These are phyloP conservation scores for Dioctria linearis DNA, from an alignment of 2,888 invertebrate species.

Conservation along the genomic window DNA sequence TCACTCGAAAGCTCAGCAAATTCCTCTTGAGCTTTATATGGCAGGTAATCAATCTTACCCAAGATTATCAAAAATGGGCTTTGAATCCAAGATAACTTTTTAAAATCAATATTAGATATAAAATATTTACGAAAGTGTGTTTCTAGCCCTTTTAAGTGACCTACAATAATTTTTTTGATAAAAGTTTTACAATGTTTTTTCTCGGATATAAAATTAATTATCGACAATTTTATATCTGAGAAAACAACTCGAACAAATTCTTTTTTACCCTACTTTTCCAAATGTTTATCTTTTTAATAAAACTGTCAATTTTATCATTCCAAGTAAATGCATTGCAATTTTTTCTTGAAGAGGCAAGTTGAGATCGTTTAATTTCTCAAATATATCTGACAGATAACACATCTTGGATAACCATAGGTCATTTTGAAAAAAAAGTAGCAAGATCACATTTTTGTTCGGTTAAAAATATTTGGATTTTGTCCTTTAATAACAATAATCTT, in stretches of 20 bases:
- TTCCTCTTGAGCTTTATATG: slow-evolving; percentile 10
- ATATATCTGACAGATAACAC: no score
- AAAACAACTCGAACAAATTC: slow-evolving; percentile 31
- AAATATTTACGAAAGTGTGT: slow-evolving; percentile 25
- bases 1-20: slow-evolving; percentile 26
- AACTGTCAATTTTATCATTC: slow-evolving; percentile 35
- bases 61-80: slow-evolving; percentile 11
- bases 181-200: no score
- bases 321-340: slow-evolving; percentile 26
- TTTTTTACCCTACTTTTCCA: slow-evolving; percentile 38
- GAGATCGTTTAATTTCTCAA: slow-evolving; percentile 27
- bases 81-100: slow-evolving; percentile 25
- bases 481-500: slow-evolving; percentile 60
- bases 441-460: slow-evolving; percentile 59
- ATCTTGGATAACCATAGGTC: slow-evolving; percentile 32
- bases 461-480: slow-evolving; percentile 61
- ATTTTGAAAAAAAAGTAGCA: slow-evolving; percentile 49
- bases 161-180: no score
- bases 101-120: slow-evolving; percentile 2
- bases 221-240: no score
- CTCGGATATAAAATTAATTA: no score
- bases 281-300: no score
- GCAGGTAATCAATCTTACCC: slow-evolving; percentile 8
- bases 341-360: slow-evolving; percentile 31
- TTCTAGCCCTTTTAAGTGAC: slow-evolving; percentile 35